Base-by-base conservation (phyloP, 2,113 vertebrate species). In the Myrmophylax atrothorax region DNA sequence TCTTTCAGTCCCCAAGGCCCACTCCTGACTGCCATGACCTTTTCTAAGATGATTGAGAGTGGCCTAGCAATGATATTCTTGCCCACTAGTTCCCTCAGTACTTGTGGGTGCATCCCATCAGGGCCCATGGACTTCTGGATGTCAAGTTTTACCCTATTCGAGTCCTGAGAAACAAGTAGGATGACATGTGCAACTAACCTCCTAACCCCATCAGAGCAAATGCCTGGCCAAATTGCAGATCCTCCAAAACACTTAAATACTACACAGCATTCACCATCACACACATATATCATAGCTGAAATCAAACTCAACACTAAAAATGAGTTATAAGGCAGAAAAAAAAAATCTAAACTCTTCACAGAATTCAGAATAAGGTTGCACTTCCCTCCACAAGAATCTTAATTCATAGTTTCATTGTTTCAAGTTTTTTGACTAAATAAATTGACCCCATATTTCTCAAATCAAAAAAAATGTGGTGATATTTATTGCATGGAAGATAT, bases 241-340 rank as follows among this genome's bases (percentile, higher is more conserved):
- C 75, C 62, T 69, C 28, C 67, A 76, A 62, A 88, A 73, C 9
- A 46, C 6, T 16, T 37, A 31, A 66, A 40, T 67, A n/a, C 18
- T 44, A 47, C 6, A 14, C 17, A 8, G 7, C 16, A 5, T 22
- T 29, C 70, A 58, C 52, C 1, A 2, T n/a, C 53, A 60, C 37
- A 40, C 0, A 0, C 23, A 46, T 3, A 22, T 20, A 68, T 72
- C 13, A 37, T n/a, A 49, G 44, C 22, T 4, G 2, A 90, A 79
- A 69, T 26, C 20, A 90, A 85, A 79, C 53, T 75, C n/a, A 81
- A 14, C 12, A 62, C 5, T 26, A 73, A 31, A 69, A 18, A 64
- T 9, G 13, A 90, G 38, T 15, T 81, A 40, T 7, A 84, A 81
- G 11, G 18, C 53, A 93, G 18, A 83, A 79, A 91, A 47, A 95